Conservation (phyloP, 2,888 invertebrate genomes). For the Amphipyra tragopoginis region DNA sequence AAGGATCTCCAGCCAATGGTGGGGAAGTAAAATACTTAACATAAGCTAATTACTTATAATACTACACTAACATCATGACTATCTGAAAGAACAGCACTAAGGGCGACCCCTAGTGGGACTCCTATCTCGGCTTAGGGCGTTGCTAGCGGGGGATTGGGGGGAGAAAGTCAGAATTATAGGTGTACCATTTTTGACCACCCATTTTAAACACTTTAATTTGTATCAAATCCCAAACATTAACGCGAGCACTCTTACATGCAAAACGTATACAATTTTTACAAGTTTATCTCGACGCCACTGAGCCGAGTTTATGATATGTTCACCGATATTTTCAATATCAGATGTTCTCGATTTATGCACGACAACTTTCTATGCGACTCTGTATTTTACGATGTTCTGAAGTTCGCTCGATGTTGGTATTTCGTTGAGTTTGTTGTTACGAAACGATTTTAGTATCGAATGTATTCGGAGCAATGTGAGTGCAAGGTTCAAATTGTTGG, state of each 20-base stretch:
- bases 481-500: conserved; percentile 1
- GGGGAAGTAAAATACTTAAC: too few species aligned
- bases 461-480: conserved; percentile 25
- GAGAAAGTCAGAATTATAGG: too few species aligned
- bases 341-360: conserved; percentile 60
- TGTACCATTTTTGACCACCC: too few species aligned
- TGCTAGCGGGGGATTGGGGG: too few species aligned
- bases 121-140: too few species aligned
- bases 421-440: conserved; percentile 16
- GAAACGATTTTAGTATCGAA: conserved; percentile 22
- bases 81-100: too few species aligned
- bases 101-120: too few species aligned
- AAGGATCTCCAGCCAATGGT: too few species aligned
- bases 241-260: conserved; percentile 24
- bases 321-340: conserved; percentile 65
- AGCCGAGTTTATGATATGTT: conserved; percentile 59
- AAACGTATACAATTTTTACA: conserved; percentile 53
- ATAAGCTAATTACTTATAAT: too few species aligned
- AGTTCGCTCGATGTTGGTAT: conserved; percentile 38
- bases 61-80: too few species aligned
- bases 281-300: conserved; percentile 54
- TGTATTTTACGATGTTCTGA: conserved; percentile 58
- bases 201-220: neutral
- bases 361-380: conserved; percentile 58
- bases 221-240: conserved; percentile 19